A percentile compares a stretch with the other conserved stretches of the same genome.
These are phyloP conservation scores for Conger conger DNA, from an alignment of 2,113 vertebrate genomes.

Conservation along the genomic window DNA sequence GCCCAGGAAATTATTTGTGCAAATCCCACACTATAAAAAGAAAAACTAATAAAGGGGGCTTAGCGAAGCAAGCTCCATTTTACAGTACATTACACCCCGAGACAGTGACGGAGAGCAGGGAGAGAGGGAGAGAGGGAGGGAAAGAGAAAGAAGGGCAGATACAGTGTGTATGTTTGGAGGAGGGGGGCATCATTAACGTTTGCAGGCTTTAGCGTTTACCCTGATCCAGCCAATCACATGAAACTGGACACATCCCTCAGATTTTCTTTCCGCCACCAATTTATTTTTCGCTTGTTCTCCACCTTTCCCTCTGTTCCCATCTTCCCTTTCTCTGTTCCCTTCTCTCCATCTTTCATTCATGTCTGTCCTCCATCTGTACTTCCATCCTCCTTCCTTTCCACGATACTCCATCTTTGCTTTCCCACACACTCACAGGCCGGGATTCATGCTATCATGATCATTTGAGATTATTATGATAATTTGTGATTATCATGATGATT, in stretches of 20 bases:
- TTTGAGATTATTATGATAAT: no score
- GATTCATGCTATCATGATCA: no score
- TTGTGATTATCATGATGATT: no score
- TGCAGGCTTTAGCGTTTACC: constrained; percentile 54
- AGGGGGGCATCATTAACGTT: constrained; percentile 55
- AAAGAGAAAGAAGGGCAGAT: constrained; percentile 44
- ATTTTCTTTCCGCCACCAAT: not conserved
- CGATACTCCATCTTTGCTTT: no score
- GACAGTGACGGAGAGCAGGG: constrained; percentile 62
- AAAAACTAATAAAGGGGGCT: constrained; percentile 60
- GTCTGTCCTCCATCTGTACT: not conserved
- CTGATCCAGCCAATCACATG: constrained; percentile 40
- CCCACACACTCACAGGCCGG: no score
- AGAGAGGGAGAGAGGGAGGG: constrained; percentile 39
- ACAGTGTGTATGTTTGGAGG: no score
- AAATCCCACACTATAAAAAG: constrained; percentile 59
- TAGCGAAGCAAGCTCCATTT: constrained; percentile 64
- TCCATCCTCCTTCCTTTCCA: no score
- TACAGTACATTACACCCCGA: constrained; percentile 65
- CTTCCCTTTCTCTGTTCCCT: not conserved
- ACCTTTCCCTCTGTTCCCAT: not conserved
- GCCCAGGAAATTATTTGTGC: constrained; percentile 58
- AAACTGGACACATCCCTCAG: constrained; percentile 28
- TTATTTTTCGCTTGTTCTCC: not conserved
- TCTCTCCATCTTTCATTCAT: not conserved